Percentiles rank a stretch among this genome's conserved stretches.
Evolutionary conservation across 37 sponge, comb jelly and placozoan species (phyloP).

Genomic region (Aplysina aerophoba): DNA sequence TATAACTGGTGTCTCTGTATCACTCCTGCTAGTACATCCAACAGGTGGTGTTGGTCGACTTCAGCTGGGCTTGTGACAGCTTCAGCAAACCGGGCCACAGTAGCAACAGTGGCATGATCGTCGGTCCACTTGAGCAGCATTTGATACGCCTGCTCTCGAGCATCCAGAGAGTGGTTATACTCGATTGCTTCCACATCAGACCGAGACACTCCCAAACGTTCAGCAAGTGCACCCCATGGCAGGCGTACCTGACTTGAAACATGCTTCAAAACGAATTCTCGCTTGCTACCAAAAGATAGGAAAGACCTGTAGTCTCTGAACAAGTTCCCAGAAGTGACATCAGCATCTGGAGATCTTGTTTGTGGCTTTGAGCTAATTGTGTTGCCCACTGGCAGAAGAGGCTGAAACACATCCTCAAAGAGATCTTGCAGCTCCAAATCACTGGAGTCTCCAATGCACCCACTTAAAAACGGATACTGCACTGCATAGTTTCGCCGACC

Average conservation of each 20-base stretch:
- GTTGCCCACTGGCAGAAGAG: no score
- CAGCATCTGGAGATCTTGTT: no score
- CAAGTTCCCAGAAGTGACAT: background rate
- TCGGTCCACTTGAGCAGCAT: conserved; percentile 1
- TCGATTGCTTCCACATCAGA: conserved; percentile 6
- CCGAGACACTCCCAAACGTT: background rate
- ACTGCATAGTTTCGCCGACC: background rate
- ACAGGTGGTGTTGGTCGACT: background rate
- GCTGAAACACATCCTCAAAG: no score
- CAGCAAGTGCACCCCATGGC: conserved; percentile 13
- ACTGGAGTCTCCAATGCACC: background rate
- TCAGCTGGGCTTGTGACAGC: background rate
- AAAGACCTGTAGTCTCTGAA: background rate
- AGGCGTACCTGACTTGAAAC: background rate
- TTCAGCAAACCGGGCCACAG: background rate
- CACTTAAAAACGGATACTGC: background rate
- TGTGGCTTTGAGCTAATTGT: no score
- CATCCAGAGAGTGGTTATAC: background rate
- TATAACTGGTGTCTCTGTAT: background rate
- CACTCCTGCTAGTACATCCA: background rate
- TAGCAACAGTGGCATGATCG: conserved; percentile 10
- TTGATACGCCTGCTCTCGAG: conserved; percentile 23
- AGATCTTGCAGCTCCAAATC: conserved; percentile 13
- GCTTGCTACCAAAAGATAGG: background rate
- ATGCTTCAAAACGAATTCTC: background rate